Base-by-base conservation (phyloP, 2,888 invertebrate genomes). In the Sylvicola cinctus region DNA sequence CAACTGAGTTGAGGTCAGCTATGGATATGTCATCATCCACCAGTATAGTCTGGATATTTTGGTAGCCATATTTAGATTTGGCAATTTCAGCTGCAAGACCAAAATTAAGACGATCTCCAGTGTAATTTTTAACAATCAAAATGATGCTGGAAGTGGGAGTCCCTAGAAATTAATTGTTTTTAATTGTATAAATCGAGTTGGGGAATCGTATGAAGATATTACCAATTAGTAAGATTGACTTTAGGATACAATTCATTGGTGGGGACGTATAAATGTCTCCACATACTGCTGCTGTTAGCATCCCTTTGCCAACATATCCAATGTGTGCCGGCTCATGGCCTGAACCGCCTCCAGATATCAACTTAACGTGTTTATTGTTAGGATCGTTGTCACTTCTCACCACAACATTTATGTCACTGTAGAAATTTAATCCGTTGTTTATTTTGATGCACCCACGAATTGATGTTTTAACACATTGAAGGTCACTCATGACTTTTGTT, bases 181-280 rank as follows among this genome's bases (percentile, higher is more conserved):
- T 14, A 6, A 5, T 16, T 31, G 4, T 20, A 20, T 4, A 4
- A 20, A 20, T 20, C n/a, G n/a, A 20, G 20, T 8, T 20, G 7
- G 12, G 20, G 5, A 31, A n/a, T 31, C 4, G n/a, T n/a, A n/a
- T n/a, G n/a, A 33, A 15, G 4, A 17, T 25, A 7, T n/a, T 23
- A 11, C 32, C 36, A 5, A 16, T 15, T 6, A 16, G 10, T 1
- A 36, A 12, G 3, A 36, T 32, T 16, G 32, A 17, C 14, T 29
- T 25, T 23, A 36, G 54, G 11, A 83, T 70, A 40, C 69, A 62
- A 2, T 63, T 61, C 0, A 78, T 66, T 0, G 81, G 75, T 0
- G 84, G 84, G 1, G 81, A 76, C 0, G 83, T 69, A 51, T 79
- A 84, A 29, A 84, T 66, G 0, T 71, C 66, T 0, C 84, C 84